Percentiles rank a stretch among this genome's conserved stretches.
Evolutionary conservation across 2,797 vertebrate genomes (phyloP).

Genomic region (Ptychobarbus kaznakovi): DNA sequence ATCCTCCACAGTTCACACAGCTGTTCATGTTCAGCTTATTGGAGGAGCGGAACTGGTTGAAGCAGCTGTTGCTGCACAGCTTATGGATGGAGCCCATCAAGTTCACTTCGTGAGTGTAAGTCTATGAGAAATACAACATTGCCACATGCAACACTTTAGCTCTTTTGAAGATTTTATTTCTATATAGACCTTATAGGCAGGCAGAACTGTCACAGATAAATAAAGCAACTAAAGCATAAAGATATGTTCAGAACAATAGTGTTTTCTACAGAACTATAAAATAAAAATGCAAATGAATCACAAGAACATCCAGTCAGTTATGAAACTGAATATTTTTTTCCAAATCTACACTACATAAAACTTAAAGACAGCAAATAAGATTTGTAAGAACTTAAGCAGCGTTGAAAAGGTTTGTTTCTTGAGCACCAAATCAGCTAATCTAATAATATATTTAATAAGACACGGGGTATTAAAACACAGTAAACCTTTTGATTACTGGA

Average conservation of each 20-base stretch:
- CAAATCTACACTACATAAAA: background rate
- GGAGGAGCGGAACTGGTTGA: slow-evolving; percentile 88
- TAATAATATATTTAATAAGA: background rate
- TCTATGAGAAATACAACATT: slow-evolving; percentile 72
- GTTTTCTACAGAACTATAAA: slow-evolving; percentile 6
- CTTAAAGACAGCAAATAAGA: background rate
- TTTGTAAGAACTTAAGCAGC: background rate
- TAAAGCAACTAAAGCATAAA: background rate
- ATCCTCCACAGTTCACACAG: slow-evolving; percentile 89
- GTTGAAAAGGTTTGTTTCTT: background rate
- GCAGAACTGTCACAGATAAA: background rate
- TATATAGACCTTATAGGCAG: background rate
- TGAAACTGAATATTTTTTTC: background rate
- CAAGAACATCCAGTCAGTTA: background rate
- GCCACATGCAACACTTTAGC: background rate
- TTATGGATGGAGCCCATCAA: slow-evolving; percentile 89
- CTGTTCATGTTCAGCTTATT: slow-evolving; percentile 93
- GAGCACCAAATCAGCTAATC: background rate
- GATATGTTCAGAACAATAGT: background rate
- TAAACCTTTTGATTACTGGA: background rate
- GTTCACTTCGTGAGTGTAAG: slow-evolving; percentile 89
- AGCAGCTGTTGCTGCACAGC: slow-evolving; percentile 93
- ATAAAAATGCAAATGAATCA: background rate
- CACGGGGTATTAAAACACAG: background rate
- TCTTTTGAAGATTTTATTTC: slow-evolving; percentile 9